phyloP scores from a whole-genome alignment of 2,888 invertebrate genomes.

The Lottia scabra region DNA sequence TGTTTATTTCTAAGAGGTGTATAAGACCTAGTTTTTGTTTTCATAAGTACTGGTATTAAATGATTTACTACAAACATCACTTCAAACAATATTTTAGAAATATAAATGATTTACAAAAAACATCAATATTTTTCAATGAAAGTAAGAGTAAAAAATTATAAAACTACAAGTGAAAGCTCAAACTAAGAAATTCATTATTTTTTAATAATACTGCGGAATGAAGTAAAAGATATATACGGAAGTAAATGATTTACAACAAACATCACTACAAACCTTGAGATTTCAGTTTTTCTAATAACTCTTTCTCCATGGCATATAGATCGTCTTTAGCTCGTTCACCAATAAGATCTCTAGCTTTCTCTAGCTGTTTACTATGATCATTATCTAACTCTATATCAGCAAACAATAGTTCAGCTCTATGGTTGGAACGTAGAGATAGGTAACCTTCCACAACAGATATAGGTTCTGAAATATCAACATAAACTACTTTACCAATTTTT shows the following conservation, averaged over 20 bases:
- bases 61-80: no score
- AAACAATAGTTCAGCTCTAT: constrained; percentile 48
- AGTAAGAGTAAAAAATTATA: no score
- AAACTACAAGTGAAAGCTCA: no score
- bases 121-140: no score
- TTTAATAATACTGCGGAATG: no score
- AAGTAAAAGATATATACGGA: not conserved
- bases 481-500: not conserved
- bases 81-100: no score
- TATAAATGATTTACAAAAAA: no score
- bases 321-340: constrained; percentile 45
- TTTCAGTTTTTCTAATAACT: constrained; percentile 39
- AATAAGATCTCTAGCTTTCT: constrained; percentile 43
- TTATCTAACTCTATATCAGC: constrained; percentile 61
- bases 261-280: constrained; percentile 35
- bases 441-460: constrained; percentile 45
- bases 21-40: no score
- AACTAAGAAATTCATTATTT: no score
- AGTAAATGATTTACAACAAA: not conserved
- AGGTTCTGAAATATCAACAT: constrained; percentile 53
- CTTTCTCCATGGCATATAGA: constrained; percentile 36
- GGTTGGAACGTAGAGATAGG: constrained; percentile 51
- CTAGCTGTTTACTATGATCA: constrained; percentile 55
- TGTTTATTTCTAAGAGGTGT: no score
- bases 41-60: no score